Base-by-base conservation (phyloP, 2,888 invertebrate species). In the Monochamus alternatus region DNA sequence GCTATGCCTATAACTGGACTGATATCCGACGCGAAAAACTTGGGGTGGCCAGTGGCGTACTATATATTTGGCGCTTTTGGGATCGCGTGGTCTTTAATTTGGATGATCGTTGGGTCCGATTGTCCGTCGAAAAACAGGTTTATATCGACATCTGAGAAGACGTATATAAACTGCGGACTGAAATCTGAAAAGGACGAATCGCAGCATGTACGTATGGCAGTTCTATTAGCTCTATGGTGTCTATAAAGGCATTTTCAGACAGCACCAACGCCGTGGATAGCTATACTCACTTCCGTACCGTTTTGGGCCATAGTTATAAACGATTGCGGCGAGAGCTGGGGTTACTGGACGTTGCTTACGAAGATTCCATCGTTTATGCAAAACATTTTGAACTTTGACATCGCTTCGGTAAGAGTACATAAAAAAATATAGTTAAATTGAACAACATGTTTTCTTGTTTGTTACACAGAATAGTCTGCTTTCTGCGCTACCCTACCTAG, bases 331-430 rank as follows among this genome's bases (percentile, higher is more conserved):
- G 94, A 95, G 81, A 93, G 92, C 82, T 94, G 95, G 92, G 96
- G 96, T 30, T 96, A 94, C 88, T 95, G 95, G 93, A 95, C 95
- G 58, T 89, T 96, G 44, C 90, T 96, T 1, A 95, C 95, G 0
- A 94, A 96, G 87, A 93, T 95, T 85, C 96, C 96, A 0, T 92
- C 93, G 0, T 96, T 95, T 85, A 93, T 96, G 92, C 92, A 92
- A 81, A 91, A 92, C 62, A 93, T 95, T 5, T 90, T 96, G 0
- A 89, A 91, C 67, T 94, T 93, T 81, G 91, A 95, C 73, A 94
- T 96, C 31, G 92, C 93, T 86, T 89, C 91, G 80, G 95, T 94
- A 79, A 82, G 84, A 43, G 0, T 1, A 8, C 2, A 38, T 5
- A 31, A 32, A 10, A 32, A 32, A 38, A 1, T 38, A 38, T 2